phyloP scores from a whole-genome alignment of 2,888 invertebrate species.

The Rotaria macrura region DNA sequence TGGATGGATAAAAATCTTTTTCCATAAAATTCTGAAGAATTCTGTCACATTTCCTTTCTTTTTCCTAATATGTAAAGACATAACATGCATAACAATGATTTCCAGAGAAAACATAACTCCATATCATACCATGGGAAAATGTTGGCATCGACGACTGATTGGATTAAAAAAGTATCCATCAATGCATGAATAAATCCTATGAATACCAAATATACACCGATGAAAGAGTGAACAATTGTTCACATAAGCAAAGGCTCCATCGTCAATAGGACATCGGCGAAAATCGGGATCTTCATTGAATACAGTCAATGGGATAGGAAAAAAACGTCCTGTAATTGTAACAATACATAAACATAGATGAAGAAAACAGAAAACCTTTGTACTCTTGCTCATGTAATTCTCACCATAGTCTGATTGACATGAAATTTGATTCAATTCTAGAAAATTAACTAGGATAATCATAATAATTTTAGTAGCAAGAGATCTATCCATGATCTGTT shows the following conservation, averaged over 20 bases:
- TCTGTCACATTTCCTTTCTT: background rate
- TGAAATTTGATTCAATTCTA: background rate
- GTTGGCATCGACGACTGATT: background rate
- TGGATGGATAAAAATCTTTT: background rate
- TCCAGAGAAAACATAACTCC: background rate
- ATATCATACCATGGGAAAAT: background rate
- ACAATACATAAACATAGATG: background rate
- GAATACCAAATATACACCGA: background rate
- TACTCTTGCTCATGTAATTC: background rate
- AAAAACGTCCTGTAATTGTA: background rate
- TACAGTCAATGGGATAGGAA: background rate
- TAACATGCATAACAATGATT: background rate
- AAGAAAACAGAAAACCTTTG: too few species aligned
- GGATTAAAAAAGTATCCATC: background rate
- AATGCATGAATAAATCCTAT: background rate
- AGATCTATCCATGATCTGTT: background rate
- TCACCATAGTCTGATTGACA: background rate
- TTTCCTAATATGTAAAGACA: background rate
- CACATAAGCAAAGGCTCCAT: background rate
- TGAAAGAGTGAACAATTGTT: background rate
- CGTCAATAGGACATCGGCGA: background rate
- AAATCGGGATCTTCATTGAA: background rate
- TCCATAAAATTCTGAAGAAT: background rate
- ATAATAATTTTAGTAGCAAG: too few species aligned
- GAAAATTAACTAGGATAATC: background rate